These are phyloP conservation scores for Catocala nupta DNA, from an alignment of 2,888 invertebrate species.

Conservation along the genomic window DNA sequence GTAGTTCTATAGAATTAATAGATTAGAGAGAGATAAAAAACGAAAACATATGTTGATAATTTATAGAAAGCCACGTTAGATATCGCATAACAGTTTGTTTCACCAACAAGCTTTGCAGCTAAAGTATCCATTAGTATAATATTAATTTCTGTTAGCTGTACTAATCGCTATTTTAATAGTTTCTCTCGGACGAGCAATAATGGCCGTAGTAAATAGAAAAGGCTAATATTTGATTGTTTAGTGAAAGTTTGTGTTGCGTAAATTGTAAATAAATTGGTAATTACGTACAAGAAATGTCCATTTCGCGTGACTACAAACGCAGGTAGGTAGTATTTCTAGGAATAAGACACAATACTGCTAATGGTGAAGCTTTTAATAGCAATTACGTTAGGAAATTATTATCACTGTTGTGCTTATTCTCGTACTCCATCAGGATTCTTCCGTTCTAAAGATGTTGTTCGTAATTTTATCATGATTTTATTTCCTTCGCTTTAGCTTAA, in stretches of 20 bases:
- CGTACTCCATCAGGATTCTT: too few species aligned
- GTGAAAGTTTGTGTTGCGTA: constrained; percentile 1
- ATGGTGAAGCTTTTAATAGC: constrained; percentile 1
- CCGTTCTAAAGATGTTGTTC: too few species aligned
- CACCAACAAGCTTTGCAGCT: neutral
- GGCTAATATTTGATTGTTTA: constrained; percentile 3
- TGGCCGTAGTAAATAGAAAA: neutral
- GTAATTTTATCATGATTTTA: too few species aligned
- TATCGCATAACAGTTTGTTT: neutral
- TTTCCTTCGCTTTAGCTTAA: too few species aligned
- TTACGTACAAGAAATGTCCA: constrained; percentile 3
- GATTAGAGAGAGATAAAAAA: too few species aligned
- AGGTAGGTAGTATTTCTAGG: neutral
- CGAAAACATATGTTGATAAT: neutral
- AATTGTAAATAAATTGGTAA: constrained; percentile 7
- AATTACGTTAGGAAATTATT: neutral
- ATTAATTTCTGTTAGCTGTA: neutral
- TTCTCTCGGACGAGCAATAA: constrained; percentile 1
- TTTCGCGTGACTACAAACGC: constrained; percentile 2
- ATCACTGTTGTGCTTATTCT: neutral
- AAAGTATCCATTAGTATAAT: neutral
- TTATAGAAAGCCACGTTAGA: neutral
- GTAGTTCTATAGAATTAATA: too few species aligned
- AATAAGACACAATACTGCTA: neutral
- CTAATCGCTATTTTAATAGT: neutral